Evolutionary conservation across 2,888 invertebrate species (phyloP).

Genomic region (Nomada fucata): DNA sequence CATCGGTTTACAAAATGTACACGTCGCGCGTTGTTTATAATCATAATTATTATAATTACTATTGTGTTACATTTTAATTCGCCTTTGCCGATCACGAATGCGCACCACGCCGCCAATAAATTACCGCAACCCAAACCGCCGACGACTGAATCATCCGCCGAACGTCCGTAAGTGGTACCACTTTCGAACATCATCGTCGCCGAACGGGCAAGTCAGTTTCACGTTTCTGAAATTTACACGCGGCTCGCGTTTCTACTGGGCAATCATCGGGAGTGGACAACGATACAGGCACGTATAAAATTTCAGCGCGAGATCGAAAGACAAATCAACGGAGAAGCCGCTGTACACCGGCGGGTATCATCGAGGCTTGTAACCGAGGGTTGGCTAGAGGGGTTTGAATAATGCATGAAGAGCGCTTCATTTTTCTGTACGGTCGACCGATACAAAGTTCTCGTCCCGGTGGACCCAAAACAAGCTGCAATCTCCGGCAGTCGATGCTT

Average conservation of each 20-base stretch:
- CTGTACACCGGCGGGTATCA: conserved; percentile 45
- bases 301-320: conserved; percentile 45
- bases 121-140: too few species aligned
- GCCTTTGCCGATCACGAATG: too few species aligned
- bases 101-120: too few species aligned
- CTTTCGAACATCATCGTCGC: background rate
- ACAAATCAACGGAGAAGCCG: conserved; percentile 59
- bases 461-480: conserved; percentile 73
- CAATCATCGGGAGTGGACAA: conserved; percentile 1
- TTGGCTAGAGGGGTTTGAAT: conserved; percentile 66
- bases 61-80: too few species aligned
- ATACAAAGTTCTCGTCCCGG: conserved; percentile 70
- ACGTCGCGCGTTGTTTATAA: too few species aligned
- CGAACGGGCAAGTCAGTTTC: background rate
- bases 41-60: too few species aligned
- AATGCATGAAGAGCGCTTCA: conserved; percentile 75
- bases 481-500: conserved; percentile 73
- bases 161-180: background rate
- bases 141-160: too few species aligned
- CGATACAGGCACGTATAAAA: conserved; percentile 25
- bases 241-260: conserved; percentile 7
- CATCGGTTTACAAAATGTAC: too few species aligned
- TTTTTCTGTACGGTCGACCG: conserved; percentile 71
- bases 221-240: conserved; percentile 1
- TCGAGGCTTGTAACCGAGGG: conserved; percentile 41